Percentiles rank a stretch among this genome's conserved stretches.
Conservation (phyloP, 2,888 invertebrate genomes). For the Gonocerus acuteangulatus region DNA sequence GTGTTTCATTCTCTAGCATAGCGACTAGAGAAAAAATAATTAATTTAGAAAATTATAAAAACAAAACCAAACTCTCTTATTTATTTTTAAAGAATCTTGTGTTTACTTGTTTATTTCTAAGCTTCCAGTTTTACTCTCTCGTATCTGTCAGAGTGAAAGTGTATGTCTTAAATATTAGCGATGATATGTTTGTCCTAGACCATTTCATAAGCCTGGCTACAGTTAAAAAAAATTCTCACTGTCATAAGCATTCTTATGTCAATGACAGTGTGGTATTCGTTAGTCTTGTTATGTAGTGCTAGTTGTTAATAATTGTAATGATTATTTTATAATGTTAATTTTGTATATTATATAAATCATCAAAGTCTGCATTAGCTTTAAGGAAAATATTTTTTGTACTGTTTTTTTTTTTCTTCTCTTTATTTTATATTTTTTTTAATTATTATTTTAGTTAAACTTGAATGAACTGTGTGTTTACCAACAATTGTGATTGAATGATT, state of each 20-base stretch:
- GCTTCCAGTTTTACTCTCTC: not conserved
- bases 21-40: no score
- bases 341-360: conserved; percentile 14
- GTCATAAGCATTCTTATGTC: no score
- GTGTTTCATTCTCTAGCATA: no score
- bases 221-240: not conserved
- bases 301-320: conserved; percentile 14
- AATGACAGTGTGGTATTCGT: not conserved
- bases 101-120: no score
- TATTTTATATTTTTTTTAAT: conserved; percentile 1
- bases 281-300: conserved; percentile 13
- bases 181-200: not conserved
- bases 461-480: conserved; percentile 12
- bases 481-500: not conserved
- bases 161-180: not conserved
- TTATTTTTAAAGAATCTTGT: no score
- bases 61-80: no score
- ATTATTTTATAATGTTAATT: conserved; percentile 17
- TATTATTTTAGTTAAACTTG: conserved; percentile 11
- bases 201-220: no score
- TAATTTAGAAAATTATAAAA: no score
- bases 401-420: not conserved
- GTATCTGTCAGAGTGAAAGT: not conserved
- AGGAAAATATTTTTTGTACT: conserved; percentile 14
- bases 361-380: conserved; percentile 23